phyloP scores from a whole-genome alignment of 2,888 invertebrate genomes.

The Tethea ocularis region DNA sequence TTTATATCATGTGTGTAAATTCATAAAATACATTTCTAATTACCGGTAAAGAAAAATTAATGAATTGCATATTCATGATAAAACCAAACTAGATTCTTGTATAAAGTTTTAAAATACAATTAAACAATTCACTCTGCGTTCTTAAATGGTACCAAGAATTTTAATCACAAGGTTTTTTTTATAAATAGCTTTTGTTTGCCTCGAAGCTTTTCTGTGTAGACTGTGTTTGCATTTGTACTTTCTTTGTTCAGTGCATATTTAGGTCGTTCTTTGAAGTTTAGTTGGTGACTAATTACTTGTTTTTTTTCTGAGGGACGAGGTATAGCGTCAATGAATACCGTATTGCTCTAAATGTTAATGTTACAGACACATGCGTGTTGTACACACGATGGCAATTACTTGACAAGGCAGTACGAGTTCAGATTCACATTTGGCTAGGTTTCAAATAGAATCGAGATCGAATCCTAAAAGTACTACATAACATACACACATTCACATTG shows the following conservation, averaged over 20 bases:
- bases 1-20: too few relatives aligned
- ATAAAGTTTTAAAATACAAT: too few relatives aligned
- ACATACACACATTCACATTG: too few relatives aligned
- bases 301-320: background rate
- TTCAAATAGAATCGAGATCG: background rate
- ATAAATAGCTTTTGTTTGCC: background rate
- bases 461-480: background rate
- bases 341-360: background rate
- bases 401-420: background rate
- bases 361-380: background rate
- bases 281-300: background rate
- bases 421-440: conserved; percentile 1
- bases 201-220: background rate
- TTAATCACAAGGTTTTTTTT: background rate
- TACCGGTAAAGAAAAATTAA: too few relatives aligned
- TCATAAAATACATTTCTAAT: too few relatives aligned
- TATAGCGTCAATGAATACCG: background rate
- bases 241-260: conserved; percentile 2
- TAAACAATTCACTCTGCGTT: too few relatives aligned
- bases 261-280: background rate
- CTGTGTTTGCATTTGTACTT: background rate
- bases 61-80: too few relatives aligned
- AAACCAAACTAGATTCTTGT: too few relatives aligned
- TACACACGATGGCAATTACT: background rate
- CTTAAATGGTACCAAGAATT: background rate